These are phyloP conservation scores for Pteria penguin DNA, from an alignment of 2,888 invertebrate genomes.

Conservation along the genomic window DNA sequence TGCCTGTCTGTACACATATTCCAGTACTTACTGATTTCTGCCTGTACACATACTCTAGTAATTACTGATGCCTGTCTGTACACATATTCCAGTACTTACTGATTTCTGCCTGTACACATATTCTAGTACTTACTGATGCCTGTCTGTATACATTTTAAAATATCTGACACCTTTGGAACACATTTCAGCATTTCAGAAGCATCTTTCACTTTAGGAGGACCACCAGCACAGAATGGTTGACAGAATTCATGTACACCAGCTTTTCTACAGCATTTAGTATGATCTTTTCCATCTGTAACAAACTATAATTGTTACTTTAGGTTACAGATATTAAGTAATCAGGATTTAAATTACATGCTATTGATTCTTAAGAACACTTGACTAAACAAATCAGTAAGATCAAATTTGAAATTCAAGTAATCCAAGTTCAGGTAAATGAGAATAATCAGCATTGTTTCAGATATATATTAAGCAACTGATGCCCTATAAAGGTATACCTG, in stretches of 20 bases:
- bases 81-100: conserved; percentile 46
- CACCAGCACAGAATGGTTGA: conserved; percentile 48
- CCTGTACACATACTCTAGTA: no score
- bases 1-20: no score
- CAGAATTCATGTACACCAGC: conserved; percentile 44
- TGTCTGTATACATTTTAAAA: conserved; percentile 44
- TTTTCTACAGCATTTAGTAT: conserved; percentile 46
- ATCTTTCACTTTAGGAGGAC: conserved; percentile 27
- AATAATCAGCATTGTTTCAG: no score
- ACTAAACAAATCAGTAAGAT: neutral
- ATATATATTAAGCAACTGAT: no score
- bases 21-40: no score
- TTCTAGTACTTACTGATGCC: conserved; percentile 51
- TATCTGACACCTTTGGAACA: conserved; percentile 27
- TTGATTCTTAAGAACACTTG: no score
- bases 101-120: no score
- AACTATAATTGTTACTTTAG: no score
- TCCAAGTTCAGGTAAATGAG: no score
- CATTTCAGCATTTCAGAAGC: conserved; percentile 35
- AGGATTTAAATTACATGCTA: no score
- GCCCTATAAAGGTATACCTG: conserved; percentile 50
- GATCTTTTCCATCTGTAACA: conserved; percentile 54
- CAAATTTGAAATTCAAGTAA: no score
- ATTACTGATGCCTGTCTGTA: conserved; percentile 46
- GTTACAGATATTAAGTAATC: no score